Evolutionary conservation across 2,888 invertebrate species (phyloP).

Genomic region (Beris chalybata): DNA sequence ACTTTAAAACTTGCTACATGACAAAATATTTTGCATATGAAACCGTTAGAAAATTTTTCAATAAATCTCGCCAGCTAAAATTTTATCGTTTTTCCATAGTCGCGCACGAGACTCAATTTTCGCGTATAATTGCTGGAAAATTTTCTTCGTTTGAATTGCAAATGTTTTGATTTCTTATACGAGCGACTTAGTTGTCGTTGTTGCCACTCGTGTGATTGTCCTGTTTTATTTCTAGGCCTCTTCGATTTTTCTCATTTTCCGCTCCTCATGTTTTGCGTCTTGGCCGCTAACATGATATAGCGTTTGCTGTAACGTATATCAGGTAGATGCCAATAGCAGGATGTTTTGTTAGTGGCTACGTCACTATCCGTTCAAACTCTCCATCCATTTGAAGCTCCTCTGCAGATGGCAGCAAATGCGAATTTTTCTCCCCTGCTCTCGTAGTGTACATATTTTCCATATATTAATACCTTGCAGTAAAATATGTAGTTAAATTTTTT

Average conservation of each 20-base stretch:
- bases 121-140: too few species aligned
- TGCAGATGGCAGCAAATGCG: not conserved
- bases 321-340: not conserved
- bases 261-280: not conserved
- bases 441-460: constrained; percentile 12
- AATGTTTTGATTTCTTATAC: not conserved
- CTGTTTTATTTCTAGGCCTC: not conserved
- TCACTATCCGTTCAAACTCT: not conserved
- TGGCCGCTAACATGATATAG: not conserved
- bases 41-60: too few species aligned
- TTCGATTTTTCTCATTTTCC: not conserved
- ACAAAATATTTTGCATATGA: too few species aligned
- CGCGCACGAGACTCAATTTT: too few species aligned
- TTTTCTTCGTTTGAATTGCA: not conserved
- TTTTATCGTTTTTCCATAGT: too few species aligned
- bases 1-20: too few species aligned
- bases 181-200: too few species aligned
- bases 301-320: not conserved
- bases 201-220: not conserved
- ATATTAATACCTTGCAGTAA: too few species aligned
- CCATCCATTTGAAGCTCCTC: not conserved
- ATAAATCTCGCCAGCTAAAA: too few species aligned
- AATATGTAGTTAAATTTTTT: too few species aligned
- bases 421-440: not conserved
- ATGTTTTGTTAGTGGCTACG: not conserved